These are phyloP conservation scores for Erynnis tages DNA, from an alignment of 2,888 invertebrate genomes.

Conservation along the genomic window DNA sequence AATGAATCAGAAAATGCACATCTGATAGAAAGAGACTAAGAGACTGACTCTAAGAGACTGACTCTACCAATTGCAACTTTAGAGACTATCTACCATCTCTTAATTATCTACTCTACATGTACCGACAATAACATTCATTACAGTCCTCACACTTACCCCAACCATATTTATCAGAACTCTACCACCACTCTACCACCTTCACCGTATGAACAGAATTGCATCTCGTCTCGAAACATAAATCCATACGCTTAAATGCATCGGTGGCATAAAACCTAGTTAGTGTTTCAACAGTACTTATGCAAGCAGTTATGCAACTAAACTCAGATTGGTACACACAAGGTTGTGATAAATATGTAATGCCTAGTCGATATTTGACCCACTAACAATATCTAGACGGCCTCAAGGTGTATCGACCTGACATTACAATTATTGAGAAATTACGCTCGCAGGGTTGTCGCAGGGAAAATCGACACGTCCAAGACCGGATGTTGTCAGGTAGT, in stretches of 20 bases:
- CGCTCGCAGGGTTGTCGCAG: constrained; percentile 9
- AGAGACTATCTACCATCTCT: too few relatives aligned
- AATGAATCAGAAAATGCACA: too few relatives aligned
- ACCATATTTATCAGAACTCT: too few relatives aligned
- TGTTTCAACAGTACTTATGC: constrained; percentile 48
- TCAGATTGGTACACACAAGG: constrained; percentile 49
- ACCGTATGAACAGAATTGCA: neutral
- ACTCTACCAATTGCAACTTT: too few relatives aligned
- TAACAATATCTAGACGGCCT: constrained; percentile 47
- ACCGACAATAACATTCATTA: too few relatives aligned
- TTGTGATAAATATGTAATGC: constrained; percentile 50
- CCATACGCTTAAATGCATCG: constrained; percentile 41
- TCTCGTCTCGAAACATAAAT: constrained; percentile 5
- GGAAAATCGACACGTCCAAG: too few relatives aligned
- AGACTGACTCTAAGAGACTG: too few relatives aligned
- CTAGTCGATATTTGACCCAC: constrained; percentile 63
- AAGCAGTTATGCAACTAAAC: constrained; percentile 54
- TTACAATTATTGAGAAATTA: constrained; percentile 26
- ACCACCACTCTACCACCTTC: too few relatives aligned
- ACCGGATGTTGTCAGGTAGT: too few relatives aligned
- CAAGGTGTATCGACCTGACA: constrained; percentile 33
- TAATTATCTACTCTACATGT: too few relatives aligned
- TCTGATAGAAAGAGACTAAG: too few relatives aligned
- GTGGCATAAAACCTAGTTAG: constrained; percentile 37
- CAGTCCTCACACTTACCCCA: too few relatives aligned